These are phyloP conservation scores for Rhegmatorhina hoffmannsi DNA, from an alignment of 2,113 vertebrate genomes.

Conservation along the genomic window DNA sequence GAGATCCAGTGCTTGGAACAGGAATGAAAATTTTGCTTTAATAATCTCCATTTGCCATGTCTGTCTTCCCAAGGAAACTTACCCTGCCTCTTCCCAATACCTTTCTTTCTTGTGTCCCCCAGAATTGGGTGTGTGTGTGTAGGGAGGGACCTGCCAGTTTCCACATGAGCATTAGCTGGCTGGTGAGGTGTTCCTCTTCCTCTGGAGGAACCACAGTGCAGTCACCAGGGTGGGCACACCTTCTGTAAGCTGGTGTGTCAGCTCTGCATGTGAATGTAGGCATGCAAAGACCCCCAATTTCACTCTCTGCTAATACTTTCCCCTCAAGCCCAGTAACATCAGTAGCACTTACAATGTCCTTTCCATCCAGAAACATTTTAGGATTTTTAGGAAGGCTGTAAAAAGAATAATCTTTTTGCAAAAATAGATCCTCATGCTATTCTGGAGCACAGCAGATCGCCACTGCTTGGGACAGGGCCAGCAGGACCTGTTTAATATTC, in stretches of 20 bases:
- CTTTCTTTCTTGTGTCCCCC: background rate
- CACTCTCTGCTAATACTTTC: background rate
- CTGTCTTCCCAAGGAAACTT: background rate
- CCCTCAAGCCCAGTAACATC: background rate
- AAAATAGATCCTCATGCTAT: background rate
- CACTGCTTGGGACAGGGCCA: background rate
- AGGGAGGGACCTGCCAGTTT: background rate
- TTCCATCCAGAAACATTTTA: background rate
- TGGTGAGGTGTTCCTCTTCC: background rate
- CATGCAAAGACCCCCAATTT: background rate
- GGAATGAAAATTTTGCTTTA: background rate
- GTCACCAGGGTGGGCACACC: background rate
- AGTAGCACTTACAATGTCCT: background rate
- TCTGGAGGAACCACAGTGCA: background rate
- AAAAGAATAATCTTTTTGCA: background rate
- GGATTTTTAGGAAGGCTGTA: background rate
- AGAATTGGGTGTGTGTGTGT: background rate
- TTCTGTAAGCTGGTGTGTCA: background rate
- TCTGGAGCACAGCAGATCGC: background rate
- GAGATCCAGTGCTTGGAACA: background rate
- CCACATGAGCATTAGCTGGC: fast-evolving
- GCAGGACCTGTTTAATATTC: background rate
- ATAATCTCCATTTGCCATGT: background rate
- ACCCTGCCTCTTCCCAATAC: background rate
- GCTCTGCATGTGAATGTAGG: background rate